phyloP scores from a whole-genome alignment of 2,888 invertebrate genomes.

The Isoperla grammatica region DNA sequence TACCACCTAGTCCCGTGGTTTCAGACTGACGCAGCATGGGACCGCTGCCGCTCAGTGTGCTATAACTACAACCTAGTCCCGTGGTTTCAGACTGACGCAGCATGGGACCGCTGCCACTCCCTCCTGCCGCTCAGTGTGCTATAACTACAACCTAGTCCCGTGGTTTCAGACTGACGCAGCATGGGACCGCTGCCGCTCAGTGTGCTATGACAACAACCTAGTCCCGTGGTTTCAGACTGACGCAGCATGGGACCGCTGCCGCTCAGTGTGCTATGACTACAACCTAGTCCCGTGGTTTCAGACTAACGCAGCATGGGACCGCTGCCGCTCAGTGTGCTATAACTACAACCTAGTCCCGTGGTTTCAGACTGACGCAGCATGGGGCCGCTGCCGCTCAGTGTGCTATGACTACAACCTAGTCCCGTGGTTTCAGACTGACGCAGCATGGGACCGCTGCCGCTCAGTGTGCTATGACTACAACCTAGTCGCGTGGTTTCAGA shows the following conservation, averaged over 20 bases:
- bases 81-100: constrained; percentile 25
- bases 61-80: background rate
- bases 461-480: constrained; percentile 7
- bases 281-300: constrained; percentile 9
- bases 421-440: constrained; percentile 24
- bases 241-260: constrained; percentile 20
- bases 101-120: constrained; percentile 16
- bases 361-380: constrained; percentile 26
- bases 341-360: too few species aligned
- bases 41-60: constrained; percentile 18
- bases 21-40: constrained; percentile 25
- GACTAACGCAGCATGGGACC: constrained; percentile 23
- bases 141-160: too few species aligned
- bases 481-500: constrained; percentile 15
- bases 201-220: constrained; percentile 1
- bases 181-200: constrained; percentile 20
- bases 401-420: constrained; percentile 3
- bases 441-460: constrained; percentile 19
- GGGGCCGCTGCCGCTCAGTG: constrained; percentile 17
- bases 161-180: constrained; percentile 25
- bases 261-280: constrained; percentile 12
- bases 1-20: background rate
- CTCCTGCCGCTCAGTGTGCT: constrained; percentile 20
- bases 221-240: constrained; percentile 22
- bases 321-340: constrained; percentile 19